Evolutionary conservation across 2,888 invertebrate species (phyloP).

Genomic region (Morpho achilles): DNA sequence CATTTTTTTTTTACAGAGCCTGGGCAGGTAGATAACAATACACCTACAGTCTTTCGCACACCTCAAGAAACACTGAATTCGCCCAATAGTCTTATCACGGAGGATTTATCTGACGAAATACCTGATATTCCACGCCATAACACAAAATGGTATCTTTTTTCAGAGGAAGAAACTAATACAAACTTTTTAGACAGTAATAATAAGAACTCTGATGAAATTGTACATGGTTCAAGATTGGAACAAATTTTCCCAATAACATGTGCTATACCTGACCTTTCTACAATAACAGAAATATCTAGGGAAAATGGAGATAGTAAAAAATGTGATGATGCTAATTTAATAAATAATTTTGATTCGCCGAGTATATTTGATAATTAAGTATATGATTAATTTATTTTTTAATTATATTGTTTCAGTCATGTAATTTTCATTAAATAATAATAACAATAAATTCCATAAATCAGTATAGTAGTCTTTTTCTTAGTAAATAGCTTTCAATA

Average conservation of each 20-base stretch:
- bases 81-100: constrained; percentile 55
- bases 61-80: constrained; percentile 19
- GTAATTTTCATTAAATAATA: too few species aligned
- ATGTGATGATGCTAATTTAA: constrained; percentile 33
- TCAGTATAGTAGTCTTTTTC: too few species aligned
- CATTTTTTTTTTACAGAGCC: constrained; percentile 6
- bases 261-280: constrained; percentile 62
- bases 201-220: constrained; percentile 13
- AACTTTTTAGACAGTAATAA: constrained; percentile 31
- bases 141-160: constrained; percentile 56
- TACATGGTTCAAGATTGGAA: constrained; percentile 47
- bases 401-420: too few species aligned
- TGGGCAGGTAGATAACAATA: not conserved
- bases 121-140: constrained; percentile 12
- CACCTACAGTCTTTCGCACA: constrained; percentile 13
- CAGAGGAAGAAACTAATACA: constrained; percentile 57
- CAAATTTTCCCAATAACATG: constrained; percentile 59
- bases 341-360: constrained; percentile 33
- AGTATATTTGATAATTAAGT: too few species aligned
- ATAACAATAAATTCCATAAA: too few species aligned
- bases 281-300: constrained; percentile 61
- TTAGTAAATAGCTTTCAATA: too few species aligned
- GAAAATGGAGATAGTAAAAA: constrained; percentile 34
- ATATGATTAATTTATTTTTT: too few species aligned
- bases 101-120: constrained; percentile 53